Evolutionary conservation across 2,113 vertebrate species (phyloP).

Genomic region (Myiozetetes cayanensis): DNA sequence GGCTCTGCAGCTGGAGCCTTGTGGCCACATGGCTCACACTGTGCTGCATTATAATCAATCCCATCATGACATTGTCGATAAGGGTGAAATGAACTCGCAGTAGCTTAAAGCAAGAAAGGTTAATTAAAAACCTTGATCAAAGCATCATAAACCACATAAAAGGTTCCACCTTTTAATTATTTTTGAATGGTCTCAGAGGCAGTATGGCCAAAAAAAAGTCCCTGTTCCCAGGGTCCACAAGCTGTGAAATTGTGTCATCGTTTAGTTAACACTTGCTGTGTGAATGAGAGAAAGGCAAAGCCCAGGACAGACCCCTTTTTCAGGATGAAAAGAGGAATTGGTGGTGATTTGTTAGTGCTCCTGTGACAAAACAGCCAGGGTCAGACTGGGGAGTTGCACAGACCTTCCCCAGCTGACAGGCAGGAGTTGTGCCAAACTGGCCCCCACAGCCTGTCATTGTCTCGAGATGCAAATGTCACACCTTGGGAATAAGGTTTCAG

Average conservation of each 20-base stretch:
- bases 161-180: constrained; percentile 68
- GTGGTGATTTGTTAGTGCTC: accelerated
- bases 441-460: neutral
- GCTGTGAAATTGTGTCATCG: neutral
- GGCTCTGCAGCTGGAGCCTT: neutral
- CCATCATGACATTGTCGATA: neutral
- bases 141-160: constrained; percentile 56
- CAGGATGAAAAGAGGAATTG: neutral
- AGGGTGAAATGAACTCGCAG: constrained; percentile 45
- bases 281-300: neutral
- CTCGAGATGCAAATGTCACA: accelerated
- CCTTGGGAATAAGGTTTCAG: neutral
- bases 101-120: constrained; percentile 63
- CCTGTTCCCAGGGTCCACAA: neutral
- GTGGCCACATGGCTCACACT: neutral
- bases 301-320: accelerated
- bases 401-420: neutral
- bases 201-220: neutral
- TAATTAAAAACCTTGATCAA: constrained; percentile 75
- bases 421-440: neutral
- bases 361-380: accelerated
- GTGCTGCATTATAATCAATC: neutral
- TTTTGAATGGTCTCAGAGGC: constrained; percentile 26
- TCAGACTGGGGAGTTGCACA: neutral
- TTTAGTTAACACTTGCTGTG: neutral